Conservation (phyloP, 2,888 invertebrate species). For the Anthoptus insignis region DNA sequence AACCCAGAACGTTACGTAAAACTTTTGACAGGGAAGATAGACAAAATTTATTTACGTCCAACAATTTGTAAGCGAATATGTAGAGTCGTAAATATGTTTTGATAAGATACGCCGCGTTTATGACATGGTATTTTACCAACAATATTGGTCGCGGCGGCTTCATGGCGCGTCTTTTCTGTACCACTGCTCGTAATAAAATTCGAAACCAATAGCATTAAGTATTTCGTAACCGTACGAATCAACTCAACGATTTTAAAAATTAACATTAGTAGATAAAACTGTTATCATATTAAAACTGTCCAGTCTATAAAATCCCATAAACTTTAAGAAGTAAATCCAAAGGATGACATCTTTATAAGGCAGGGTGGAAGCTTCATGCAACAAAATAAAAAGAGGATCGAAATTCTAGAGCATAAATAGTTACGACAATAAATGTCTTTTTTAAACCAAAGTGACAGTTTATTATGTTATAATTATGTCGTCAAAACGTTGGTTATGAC, state of each 20-base stretch:
- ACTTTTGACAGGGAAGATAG: constrained; percentile 36
- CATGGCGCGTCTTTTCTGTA: constrained; percentile 21
- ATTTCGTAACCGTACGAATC: neutral
- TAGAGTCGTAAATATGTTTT: constrained; percentile 38
- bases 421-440: constrained; percentile 59
- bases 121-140: constrained; percentile 39
- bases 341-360: neutral
- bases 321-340: neutral
- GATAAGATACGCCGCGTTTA: constrained; percentile 35
- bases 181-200: constrained; percentile 22
- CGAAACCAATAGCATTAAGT: neutral
- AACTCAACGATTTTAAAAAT: neutral
- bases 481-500: constrained; percentile 65
- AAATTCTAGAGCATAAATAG: constrained; percentile 48
- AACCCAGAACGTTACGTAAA: constrained; percentile 21
- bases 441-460: constrained; percentile 61
- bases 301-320: neutral
- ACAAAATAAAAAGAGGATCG: constrained; percentile 5
- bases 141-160: constrained; percentile 51
- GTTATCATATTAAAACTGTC: neutral
- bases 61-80: constrained; percentile 38
- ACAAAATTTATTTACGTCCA: constrained; percentile 36
- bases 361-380: neutral
- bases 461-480: constrained; percentile 74
- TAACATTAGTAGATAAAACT: neutral